Evolutionary conservation across 1,140 invertebrate species (phyloP).

Genomic region (Aphidius ervi): DNA sequence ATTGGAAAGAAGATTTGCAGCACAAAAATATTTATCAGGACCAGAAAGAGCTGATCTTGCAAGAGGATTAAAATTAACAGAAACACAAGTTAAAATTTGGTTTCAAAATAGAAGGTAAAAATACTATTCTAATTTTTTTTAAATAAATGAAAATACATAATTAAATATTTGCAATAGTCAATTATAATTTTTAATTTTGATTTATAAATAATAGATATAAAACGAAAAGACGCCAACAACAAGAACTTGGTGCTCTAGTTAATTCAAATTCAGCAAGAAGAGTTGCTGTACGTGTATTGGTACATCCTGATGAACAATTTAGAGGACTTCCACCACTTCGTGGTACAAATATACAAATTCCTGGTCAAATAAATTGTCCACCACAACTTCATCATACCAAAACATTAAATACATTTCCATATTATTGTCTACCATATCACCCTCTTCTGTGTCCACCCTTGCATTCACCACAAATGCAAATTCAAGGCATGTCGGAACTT

Average conservation of each 20-base stretch:
- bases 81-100: slow-evolving; percentile 77
- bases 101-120: slow-evolving; percentile 50
- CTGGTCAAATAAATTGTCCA: slow-evolving; percentile 40
- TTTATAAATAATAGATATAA: slow-evolving; percentile 32
- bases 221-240: slow-evolving; percentile 50
- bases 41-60: slow-evolving; percentile 92
- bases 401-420: slow-evolving; percentile 47
- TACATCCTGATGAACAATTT: slow-evolving; percentile 49
- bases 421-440: slow-evolving; percentile 51
- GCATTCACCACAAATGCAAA: slow-evolving; percentile 44
- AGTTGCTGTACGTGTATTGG: slow-evolving; percentile 48
- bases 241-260: slow-evolving; percentile 50
- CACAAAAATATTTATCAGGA: slow-evolving; percentile 91
- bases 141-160: background rate
- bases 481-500: slow-evolving; percentile 38
- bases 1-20: slow-evolving; percentile 87
- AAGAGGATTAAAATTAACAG: slow-evolving; percentile 80
- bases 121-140: slow-evolving; percentile 1
- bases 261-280: slow-evolving; percentile 45
- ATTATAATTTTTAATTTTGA: too few species aligned
- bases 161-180: too few species aligned
- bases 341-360: slow-evolving; percentile 40
- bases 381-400: slow-evolving; percentile 43
- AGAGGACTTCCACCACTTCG: slow-evolving; percentile 40
- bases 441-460: slow-evolving; percentile 48